Evolutionary conservation across 2,113 vertebrate genomes (phyloP), one percentile per base, ranked within the genome.

Genomic region (Acinonyx jubatus): DNA sequence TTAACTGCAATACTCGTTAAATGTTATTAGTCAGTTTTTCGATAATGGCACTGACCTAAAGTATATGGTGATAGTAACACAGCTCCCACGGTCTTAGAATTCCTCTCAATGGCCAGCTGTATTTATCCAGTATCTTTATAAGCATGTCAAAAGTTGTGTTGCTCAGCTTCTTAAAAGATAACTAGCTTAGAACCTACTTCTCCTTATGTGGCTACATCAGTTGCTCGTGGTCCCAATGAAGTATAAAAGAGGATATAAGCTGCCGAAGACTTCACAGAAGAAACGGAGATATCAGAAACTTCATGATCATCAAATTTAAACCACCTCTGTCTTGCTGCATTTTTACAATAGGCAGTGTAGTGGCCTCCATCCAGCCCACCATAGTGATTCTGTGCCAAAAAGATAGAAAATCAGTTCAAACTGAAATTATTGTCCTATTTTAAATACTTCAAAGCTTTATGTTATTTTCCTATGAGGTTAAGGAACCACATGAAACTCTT

Each of bases 191-290:
- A 91, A 71, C 69, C 96, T 91, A 57, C 57, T 74, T 61, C 52
- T 84, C 78, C 96, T 98, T 98, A 98, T 52, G 97, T 98, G 94
- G 98, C 98, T 92, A 98, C 71, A 5, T 98, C 98, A 33, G 98
- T 57, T 57, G 91, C 97, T 94, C 98, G 98, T 92, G 98, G 98
- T 96, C 99, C 99, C 81, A 99, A 95, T 97, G 99, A 99, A 41
- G 99, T 99, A 98, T 99, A 99, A 98, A 99, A 99, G 97, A 99
- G 99, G 98, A 99, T 99, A 98, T 99, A 99, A 21, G 99, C 99
- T 9, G 99, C 99, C 1, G 99, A 99, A 7, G 99, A 99, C 97
- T 99, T 99, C 98, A 99, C 99, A 0, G 99, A 99, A 14, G 99
- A 99, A 12, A 99, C 97, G 0, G 99, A 99, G 96, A 99, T 99